Evolutionary conservation across 1,140 invertebrate species (phyloP), one percentile per base, ranked within the genome.

Genomic region (Hyphantria cunea): DNA sequence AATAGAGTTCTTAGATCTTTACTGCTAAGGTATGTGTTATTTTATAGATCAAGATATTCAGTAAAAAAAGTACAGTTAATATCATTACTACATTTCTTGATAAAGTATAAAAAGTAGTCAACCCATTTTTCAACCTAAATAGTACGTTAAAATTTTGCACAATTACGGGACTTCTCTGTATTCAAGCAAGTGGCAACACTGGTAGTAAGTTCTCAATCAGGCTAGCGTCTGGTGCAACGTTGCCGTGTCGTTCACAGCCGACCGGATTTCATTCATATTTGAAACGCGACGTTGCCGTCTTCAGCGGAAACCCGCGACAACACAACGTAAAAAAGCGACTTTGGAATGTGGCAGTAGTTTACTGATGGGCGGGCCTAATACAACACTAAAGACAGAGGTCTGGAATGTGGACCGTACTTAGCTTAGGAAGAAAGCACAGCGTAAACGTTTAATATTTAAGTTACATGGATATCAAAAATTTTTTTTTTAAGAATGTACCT

Each of bases 191-290:
- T 48, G 55, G 55, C 55, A 49, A 58, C 55, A 58, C 55, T 49
- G 31, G 44, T 58, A 58, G 56, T 51, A 51, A 87, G 76, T 87
- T 87, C 86, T 90, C 85, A 90, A 90, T 90, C 86, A 83, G 76
- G 77, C 78, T 62, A 73, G 76, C 84, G 86, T 84, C 86, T 86
- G 76, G 77, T 31, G 88, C 86, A 81, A 82, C 80, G 88, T 90
- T 90, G 88, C 88, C 88, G 61, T 64, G 25, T 82, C 83, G 84
- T 54, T 68, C 80, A 74, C 77, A 64, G 77, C 66, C 79, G 80
- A 85, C 84, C 80, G 86, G 86, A 86, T 90, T 90, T 90, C 88
- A 90, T 90, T 90, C 88, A 90, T 90, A 89, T 90, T 87, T 90
- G 80, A 87, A 77, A 79, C 77, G 84, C 85, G 85, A 72, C 84